phyloP scores from a whole-genome alignment of 2,888 invertebrate genomes.

The Scelioninae gen. 2 region DNA sequence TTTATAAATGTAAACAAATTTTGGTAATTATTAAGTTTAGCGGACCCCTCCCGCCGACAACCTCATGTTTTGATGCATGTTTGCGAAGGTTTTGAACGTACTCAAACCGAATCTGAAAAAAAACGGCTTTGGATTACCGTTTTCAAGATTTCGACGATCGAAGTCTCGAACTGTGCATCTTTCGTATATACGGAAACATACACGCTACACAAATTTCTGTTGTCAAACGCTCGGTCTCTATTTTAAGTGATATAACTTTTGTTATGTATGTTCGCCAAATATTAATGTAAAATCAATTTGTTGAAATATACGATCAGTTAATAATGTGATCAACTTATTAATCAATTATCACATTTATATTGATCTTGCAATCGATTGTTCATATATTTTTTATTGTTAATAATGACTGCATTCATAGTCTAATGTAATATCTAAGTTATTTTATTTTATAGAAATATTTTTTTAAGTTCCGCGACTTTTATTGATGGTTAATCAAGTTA shows the following conservation, averaged over 20 bases:
- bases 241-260: conserved; percentile 9
- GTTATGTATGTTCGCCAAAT: conserved; percentile 32
- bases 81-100: too few relatives aligned
- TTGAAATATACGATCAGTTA: background rate
- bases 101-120: too few relatives aligned
- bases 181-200: too few relatives aligned
- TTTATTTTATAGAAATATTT: conserved; percentile 3
- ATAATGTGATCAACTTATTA: background rate
- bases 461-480: conserved; percentile 2
- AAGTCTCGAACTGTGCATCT: too few relatives aligned
- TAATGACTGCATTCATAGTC: conserved; percentile 11
- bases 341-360: conserved; percentile 13
- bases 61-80: too few relatives aligned
- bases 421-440: conserved; percentile 1
- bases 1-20: too few relatives aligned
- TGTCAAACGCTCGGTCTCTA: conserved; percentile 13
- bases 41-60: too few relatives aligned
- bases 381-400: background rate
- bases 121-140: too few relatives aligned
- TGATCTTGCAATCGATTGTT: background rate
- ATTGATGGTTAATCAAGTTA: background rate
- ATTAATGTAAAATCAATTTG: conserved; percentile 1
- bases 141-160: too few relatives aligned
- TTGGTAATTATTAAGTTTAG: too few relatives aligned
- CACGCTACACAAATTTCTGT: too few relatives aligned